Conservation (phyloP, 1,140 invertebrate species). For the Latrodectus geometricus region DNA sequence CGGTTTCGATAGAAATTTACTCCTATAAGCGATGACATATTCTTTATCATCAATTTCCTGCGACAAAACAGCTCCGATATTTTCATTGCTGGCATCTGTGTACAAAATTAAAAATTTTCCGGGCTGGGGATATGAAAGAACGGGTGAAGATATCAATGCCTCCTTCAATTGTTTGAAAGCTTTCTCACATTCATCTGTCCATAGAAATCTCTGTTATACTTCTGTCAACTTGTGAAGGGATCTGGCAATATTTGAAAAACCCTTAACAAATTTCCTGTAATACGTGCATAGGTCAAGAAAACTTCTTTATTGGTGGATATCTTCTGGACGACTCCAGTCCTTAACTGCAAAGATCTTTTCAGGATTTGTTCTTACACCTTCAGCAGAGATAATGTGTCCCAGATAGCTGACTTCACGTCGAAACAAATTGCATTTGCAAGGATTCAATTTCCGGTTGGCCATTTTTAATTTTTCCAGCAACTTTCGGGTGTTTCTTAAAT, state of each 20-base stretch:
- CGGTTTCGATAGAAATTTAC: neutral
- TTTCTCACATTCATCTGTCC: constrained; percentile 3
- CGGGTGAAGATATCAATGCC: constrained; percentile 62
- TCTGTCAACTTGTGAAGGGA: constrained; percentile 15
- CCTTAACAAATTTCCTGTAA: constrained; percentile 8
- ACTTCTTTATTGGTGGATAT: neutral
- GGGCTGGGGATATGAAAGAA: constrained; percentile 67
- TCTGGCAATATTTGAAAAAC: neutral
- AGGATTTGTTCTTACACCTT: constrained; percentile 25
- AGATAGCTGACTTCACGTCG: constrained; percentile 33
- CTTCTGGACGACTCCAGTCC: constrained; percentile 1
- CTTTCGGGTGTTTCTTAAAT: constrained; percentile 61
- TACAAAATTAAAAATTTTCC: constrained; percentile 67
- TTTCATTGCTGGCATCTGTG: constrained; percentile 69
- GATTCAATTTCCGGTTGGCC: constrained; percentile 42
- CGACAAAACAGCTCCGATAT: constrained; percentile 68
- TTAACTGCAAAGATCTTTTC: neutral
- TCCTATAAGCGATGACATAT: neutral
- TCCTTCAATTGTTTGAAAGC: constrained; percentile 3
- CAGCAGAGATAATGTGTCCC: constrained; percentile 26
- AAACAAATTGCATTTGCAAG: constrained; percentile 21
- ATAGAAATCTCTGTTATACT: neutral
- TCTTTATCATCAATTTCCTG: constrained; percentile 63
- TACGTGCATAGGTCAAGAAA: neutral
- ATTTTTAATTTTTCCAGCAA: constrained; percentile 48